phyloP scores from a whole-genome alignment of 2,888 invertebrate species.

The Cephus nigrinus region DNA sequence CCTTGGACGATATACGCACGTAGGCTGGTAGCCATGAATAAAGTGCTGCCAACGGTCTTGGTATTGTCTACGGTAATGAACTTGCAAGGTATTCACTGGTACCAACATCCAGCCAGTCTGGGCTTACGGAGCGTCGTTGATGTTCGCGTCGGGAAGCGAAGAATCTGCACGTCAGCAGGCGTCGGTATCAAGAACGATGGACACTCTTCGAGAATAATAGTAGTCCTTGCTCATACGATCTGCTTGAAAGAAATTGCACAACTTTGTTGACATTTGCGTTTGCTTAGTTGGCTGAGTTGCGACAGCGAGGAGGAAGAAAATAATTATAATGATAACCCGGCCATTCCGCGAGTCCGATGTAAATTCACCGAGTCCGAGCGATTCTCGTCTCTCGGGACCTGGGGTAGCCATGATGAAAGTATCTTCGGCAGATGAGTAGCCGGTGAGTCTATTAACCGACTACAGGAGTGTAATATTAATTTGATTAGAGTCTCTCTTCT shows the following conservation, averaged over 20 bases:
- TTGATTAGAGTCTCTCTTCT: conserved; percentile 16
- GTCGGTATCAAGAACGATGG: neutral
- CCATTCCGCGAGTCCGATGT: neutral
- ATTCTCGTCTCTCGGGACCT: neutral
- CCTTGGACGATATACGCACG: neutral
- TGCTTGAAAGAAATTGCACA: conserved; percentile 22
- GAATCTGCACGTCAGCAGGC: conserved; percentile 31
- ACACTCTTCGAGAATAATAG: neutral
- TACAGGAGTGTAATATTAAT: conserved; percentile 20
- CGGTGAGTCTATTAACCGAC: conserved; percentile 18
- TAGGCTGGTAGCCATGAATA: neutral
- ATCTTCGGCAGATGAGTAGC: conserved; percentile 4
- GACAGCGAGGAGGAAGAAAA: conserved; percentile 2
- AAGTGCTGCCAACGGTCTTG: neutral
- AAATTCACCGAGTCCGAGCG: neutral
- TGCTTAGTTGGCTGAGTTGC: conserved; percentile 36
- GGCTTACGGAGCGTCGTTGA: neutral
- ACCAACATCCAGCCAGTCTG: neutral
- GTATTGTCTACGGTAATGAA: neutral
- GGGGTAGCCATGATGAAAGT: neutral
- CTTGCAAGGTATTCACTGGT: neutral
- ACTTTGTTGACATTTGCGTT: conserved; percentile 36
- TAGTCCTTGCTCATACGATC: conserved; percentile 14
- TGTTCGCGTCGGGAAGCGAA: neutral
- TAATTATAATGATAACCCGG: neutral